These are phyloP conservation scores for Temnothorax unifasciatus DNA, from an alignment of 2,888 invertebrate genomes.

Conservation along the genomic window DNA sequence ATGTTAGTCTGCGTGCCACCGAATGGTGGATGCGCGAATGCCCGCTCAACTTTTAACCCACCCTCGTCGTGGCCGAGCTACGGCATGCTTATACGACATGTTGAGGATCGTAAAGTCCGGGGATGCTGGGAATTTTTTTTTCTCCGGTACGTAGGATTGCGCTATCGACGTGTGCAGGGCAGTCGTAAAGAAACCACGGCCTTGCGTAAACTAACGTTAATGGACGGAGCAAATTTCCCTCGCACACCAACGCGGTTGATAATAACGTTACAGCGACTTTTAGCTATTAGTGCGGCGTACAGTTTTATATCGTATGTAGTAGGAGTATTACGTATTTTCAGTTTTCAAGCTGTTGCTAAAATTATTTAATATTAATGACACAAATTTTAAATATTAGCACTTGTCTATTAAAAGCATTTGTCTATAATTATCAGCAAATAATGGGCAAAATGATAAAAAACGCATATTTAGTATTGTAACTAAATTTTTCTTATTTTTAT, in stretches of 20 bases:
- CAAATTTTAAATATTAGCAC: neutral
- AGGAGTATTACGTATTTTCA: neutral
- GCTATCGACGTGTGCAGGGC: conserved; percentile 77
- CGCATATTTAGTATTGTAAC: neutral
- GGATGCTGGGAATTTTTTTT: conserved; percentile 77
- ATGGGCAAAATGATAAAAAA: neutral
- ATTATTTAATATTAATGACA: conserved; percentile 1
- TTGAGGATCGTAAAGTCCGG: conserved; percentile 77
- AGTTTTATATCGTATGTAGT: conserved; percentile 11
- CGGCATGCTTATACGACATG: conserved; percentile 74
- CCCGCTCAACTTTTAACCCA: conserved; percentile 15
- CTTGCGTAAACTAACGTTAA: conserved; percentile 80
- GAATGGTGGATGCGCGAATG: conserved; percentile 16
- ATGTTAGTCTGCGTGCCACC: neutral
- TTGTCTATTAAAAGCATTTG: neutral
- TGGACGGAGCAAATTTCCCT: conserved; percentile 60
- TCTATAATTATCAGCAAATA: neutral
- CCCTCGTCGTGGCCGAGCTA: conserved; percentile 31
- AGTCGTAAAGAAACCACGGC: conserved; percentile 81
- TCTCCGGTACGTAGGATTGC: conserved; percentile 66
- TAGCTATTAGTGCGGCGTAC: neutral
- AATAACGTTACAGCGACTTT: conserved; percentile 8
- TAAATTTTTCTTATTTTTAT: neutral
- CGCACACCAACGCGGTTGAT: conserved; percentile 26
- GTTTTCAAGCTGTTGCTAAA: neutral